phyloP scores from a whole-genome alignment of 2,888 invertebrate genomes.

The Argyra leucocephala region DNA sequence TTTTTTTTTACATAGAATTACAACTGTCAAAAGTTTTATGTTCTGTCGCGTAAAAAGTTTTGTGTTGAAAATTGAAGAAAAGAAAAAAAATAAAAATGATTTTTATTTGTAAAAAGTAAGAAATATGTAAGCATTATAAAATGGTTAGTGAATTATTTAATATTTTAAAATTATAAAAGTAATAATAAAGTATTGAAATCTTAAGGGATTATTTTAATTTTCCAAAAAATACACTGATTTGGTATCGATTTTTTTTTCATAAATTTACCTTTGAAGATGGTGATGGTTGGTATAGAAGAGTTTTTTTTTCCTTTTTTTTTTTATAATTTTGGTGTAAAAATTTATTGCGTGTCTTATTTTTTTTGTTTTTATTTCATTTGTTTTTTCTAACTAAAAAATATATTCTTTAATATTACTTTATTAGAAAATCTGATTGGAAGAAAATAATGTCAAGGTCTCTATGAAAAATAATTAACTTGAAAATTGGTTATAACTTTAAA shows the following conservation, averaged over 20 bases:
- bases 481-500: neutral
- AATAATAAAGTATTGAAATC: too few relatives aligned
- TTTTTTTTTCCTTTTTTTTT: neutral
- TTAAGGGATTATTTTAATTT: neutral
- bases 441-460: neutral
- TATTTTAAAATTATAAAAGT: neutral
- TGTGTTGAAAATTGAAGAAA: neutral
- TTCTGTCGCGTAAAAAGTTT: constrained; percentile 1
- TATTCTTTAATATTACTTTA: neutral
- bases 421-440: neutral
- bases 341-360: neutral
- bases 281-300: neutral
- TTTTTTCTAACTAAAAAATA: neutral
- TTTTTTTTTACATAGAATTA: too few relatives aligned
- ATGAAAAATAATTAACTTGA: neutral
- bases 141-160: neutral
- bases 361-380: neutral
- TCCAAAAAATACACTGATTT: too few relatives aligned
- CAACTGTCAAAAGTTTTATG: neutral
- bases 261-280: neutral
- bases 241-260: neutral
- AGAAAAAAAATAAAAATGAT: neutral
- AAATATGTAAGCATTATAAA: neutral
- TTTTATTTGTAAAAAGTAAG: neutral
- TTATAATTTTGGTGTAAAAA: neutral